Conservation (phyloP, 2,113 vertebrate genomes). For the Hiodon tergisus region DNA sequence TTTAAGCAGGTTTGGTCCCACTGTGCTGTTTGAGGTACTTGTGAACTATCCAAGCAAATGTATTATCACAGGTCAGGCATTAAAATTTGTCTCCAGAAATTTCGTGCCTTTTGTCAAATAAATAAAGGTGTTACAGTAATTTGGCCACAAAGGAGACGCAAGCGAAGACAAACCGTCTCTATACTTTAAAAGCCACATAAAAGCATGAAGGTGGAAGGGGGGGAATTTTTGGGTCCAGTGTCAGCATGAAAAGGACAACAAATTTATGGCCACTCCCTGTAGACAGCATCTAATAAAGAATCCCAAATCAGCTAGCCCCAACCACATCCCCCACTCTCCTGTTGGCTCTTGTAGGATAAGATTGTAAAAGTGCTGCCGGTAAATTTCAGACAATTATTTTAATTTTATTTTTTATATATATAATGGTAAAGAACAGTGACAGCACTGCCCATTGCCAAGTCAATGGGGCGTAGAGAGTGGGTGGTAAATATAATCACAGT, state of each 20-base stretch:
- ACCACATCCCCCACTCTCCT: no score
- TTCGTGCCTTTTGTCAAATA: conserved; percentile 7
- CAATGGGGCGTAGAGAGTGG: conserved; percentile 7
- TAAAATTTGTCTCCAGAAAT: not conserved
- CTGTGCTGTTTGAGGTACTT: no score
- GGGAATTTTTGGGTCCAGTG: not conserved
- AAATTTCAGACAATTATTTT: not conserved
- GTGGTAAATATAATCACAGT: conserved; percentile 10
- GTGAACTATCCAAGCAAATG: not conserved
- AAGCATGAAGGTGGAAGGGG: not conserved
- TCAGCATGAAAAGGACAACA: not conserved
- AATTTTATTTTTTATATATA: not conserved
- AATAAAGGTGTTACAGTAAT: not conserved
- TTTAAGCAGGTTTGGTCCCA: no score
- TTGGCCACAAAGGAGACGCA: not conserved
- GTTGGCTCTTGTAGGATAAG: conserved; percentile 27
- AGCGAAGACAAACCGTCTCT: not conserved
- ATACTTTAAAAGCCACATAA: not conserved
- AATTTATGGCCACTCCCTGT: conserved; percentile 1
- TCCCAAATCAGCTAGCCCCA: not conserved
- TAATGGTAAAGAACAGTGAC: conserved; percentile 1
- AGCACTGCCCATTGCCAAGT: not conserved
- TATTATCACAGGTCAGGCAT: conserved; percentile 5
- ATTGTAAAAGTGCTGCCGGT: conserved; percentile 8
- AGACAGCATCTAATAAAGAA: not conserved